These are phyloP conservation scores for Diorhabda carinulata DNA, from an alignment of 1,140 invertebrate genomes.

Conservation along the genomic window DNA sequence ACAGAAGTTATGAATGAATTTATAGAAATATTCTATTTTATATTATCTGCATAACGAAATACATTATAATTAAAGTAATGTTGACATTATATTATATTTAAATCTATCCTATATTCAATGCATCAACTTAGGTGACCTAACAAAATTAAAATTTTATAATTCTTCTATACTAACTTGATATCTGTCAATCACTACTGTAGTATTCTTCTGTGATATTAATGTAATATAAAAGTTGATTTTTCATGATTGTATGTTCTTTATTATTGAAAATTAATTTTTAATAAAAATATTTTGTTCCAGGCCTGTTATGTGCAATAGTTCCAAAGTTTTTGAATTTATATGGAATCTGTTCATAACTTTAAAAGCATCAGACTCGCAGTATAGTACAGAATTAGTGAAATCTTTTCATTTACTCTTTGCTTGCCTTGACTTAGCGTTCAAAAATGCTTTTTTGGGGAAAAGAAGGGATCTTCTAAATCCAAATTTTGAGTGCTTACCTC, in stretches of 20 bases:
- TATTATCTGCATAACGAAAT: no score
- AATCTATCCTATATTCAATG: no score
- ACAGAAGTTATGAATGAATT: no score
- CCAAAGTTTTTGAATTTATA: constrained; percentile 85
- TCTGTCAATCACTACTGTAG: background rate
- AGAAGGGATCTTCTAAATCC: constrained; percentile 82
- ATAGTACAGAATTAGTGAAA: constrained; percentile 89
- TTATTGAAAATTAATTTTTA: no score
- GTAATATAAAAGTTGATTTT: background rate
- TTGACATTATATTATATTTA: no score
- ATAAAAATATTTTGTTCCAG: constrained; percentile 45
- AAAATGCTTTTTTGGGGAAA: constrained; percentile 76
- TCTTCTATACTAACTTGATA: background rate
- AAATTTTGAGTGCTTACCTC: constrained; percentile 72
- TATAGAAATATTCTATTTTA: no score
- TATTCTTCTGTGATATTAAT: background rate
- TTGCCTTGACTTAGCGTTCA: constrained; percentile 87
- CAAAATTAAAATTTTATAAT: no score
- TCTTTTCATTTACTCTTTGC: constrained; percentile 89
- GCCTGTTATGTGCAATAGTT: constrained; percentile 66
- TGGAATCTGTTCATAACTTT: constrained; percentile 91
- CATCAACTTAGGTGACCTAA: no score
- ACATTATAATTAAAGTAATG: no score
- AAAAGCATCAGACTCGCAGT: constrained; percentile 78
- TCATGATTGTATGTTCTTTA: background rate